These are phyloP conservation scores for Zaprionus nigranus DNA, from an alignment of 1,140 invertebrate genomes.

Conservation along the genomic window DNA sequence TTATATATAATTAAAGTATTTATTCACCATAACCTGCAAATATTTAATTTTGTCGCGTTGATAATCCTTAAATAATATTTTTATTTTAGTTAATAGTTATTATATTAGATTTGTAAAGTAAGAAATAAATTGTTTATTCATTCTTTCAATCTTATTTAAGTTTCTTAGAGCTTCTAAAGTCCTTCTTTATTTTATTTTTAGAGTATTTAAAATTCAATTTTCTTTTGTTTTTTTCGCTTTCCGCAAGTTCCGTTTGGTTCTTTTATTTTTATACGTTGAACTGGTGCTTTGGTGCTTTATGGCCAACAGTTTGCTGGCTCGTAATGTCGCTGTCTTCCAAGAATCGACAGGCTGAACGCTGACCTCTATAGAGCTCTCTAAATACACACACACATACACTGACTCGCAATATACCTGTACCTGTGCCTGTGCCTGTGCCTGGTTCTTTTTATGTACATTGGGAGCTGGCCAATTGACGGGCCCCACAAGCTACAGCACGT, in stretches of 20 bases:
- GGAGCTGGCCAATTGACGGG: slow-evolving; percentile 44
- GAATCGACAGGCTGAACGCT: slow-evolving; percentile 57
- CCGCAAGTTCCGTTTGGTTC: background rate
- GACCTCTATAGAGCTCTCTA: slow-evolving; percentile 60
- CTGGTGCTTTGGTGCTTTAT: slow-evolving; percentile 77
- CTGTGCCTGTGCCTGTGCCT: too few species aligned
- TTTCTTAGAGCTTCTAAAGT: too few species aligned
- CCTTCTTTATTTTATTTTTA: background rate
- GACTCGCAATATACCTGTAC: background rate
- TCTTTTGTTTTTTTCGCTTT: background rate
- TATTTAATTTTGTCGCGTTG: too few species aligned
- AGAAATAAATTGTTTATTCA: too few species aligned
- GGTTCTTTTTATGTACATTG: slow-evolving; percentile 12
- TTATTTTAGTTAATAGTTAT: too few species aligned
- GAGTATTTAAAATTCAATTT: background rate
- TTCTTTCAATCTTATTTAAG: too few species aligned
- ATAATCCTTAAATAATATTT: too few species aligned
- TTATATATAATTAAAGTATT: too few species aligned
- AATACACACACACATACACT: background rate
- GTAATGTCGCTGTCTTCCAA: slow-evolving; percentile 67
- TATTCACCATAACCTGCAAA: too few species aligned
- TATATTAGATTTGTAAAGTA: too few species aligned
- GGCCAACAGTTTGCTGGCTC: slow-evolving; percentile 53
- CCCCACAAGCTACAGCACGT: slow-evolving; percentile 56
- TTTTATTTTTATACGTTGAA: slow-evolving; percentile 39